Conservation (phyloP, 2,888 invertebrate species). For the Abrostola triplasia region DNA sequence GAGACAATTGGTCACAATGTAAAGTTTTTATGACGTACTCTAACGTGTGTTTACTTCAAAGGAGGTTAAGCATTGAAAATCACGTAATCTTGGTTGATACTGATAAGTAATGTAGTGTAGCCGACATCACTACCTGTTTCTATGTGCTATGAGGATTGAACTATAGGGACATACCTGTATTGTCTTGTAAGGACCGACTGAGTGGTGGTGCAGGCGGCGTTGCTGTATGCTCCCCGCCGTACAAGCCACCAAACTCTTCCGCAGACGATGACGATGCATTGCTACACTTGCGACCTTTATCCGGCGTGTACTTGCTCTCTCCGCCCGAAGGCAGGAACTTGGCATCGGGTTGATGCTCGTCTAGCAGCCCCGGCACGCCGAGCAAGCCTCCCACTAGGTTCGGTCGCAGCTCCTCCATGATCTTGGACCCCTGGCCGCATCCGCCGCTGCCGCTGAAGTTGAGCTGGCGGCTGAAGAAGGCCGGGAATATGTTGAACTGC, state of each 20-base stretch:
- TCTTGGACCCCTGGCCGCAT: conserved; percentile 92
- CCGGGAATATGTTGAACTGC: conserved; percentile 97
- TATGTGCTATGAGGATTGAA: neutral
- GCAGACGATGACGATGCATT: conserved; percentile 93
- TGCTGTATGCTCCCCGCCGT: conserved; percentile 92
- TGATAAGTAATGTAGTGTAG: no score
- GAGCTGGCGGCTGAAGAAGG: conserved; percentile 96
- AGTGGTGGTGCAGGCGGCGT: conserved; percentile 90
- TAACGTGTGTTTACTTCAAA: no score
- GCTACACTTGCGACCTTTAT: conserved; percentile 92
- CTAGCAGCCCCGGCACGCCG: conserved; percentile 93
- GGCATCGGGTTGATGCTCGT: conserved; percentile 91
- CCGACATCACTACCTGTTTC: neutral
- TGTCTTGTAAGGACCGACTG: conserved; percentile 88
- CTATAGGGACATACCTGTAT: conserved; percentile 82
- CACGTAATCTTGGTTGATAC: no score
- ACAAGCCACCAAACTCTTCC: conserved; percentile 96
- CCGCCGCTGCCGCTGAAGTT: conserved; percentile 93
- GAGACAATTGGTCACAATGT: no score
- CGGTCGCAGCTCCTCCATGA: conserved; percentile 96
- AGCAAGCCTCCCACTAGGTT: conserved; percentile 93
- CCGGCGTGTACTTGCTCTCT: conserved; percentile 88
- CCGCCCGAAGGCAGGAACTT: conserved; percentile 87
- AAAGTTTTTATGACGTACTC: no score
- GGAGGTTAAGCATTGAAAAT: no score